Percentiles rank a stretch among this genome's conserved stretches.
Conservation (phyloP, 2,888 invertebrate species). For the Petrolisthes manimaculis region DNA sequence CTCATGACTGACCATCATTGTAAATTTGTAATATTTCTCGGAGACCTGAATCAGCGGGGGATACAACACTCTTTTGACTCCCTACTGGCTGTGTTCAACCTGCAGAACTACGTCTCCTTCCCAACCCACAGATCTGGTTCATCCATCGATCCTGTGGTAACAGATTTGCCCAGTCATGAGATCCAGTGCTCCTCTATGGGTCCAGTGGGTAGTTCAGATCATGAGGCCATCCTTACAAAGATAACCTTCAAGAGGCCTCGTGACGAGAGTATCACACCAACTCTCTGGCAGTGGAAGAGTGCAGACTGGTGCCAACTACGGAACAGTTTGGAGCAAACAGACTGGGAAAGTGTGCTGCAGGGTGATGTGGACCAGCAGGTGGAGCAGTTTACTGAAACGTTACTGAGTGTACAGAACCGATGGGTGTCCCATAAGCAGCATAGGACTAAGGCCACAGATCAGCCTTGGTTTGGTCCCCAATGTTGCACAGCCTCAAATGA, state of each 20-base stretch:
- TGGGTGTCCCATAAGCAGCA: not conserved
- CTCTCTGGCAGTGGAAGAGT: not conserved
- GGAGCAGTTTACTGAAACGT: not conserved
- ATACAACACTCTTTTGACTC: not conserved
- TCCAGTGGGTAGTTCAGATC: not conserved
- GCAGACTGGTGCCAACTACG: not conserved
- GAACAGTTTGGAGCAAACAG: not conserved
- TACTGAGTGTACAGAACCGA: not conserved
- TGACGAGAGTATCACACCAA: not conserved
- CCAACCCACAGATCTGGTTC: conserved; percentile 2
- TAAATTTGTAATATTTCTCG: not conserved
- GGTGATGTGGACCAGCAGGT: not conserved
- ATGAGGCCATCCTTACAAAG: not conserved
- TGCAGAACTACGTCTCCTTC: not conserved
- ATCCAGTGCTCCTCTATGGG: not conserved
- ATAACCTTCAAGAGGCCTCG: not conserved
- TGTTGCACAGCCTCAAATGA: not conserved
- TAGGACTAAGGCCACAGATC: not conserved
- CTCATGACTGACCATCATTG: not conserved
- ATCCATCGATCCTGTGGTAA: not conserved
- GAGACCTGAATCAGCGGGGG: not conserved
- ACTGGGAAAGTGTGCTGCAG: not conserved
- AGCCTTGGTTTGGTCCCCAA: conserved; percentile 8
- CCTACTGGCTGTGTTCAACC: conserved; percentile 1
- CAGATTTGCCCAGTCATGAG: not conserved